Evolutionary conservation across 2,113 vertebrate species (phyloP), one percentile per base, ranked within the genome.

Genomic region (Coreoperca whiteheadi): DNA sequence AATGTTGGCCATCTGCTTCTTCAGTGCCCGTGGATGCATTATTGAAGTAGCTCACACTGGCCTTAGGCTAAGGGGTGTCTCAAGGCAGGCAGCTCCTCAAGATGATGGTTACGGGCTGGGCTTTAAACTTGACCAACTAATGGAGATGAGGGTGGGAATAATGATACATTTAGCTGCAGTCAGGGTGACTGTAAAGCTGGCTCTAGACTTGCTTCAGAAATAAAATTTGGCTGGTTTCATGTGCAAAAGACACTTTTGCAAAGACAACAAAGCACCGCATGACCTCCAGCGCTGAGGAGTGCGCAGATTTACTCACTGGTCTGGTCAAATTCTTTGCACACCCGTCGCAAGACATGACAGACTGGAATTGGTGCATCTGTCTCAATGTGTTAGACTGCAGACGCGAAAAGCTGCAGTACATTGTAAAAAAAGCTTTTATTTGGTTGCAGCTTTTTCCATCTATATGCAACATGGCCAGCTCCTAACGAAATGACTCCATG

Each of bases 21-120:
- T 39, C 8, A 20, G 66, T 50, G 69, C 46, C 61, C 69, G 37
- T 50, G 56, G 10, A n/a, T 8, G 68, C 21, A 72, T 73, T 73
- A 60, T 54, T 77, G 34, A 54, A 10, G 41, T 15, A 21, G 66
- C 11, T 53, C 18, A 65, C 0, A 63, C 16, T 78, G 1, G 37
- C 75, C 28, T 79, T 39, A 37, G 54, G 53, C 9, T 69, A 37
- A 4, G 71, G 30, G n/a, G 9, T 54, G 46, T 72, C 82, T 68
- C 0, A 37, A 79, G 15, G 18, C 23, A 77, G 56, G 14, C 16
- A 81, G 43, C 37, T 43, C 9, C 34, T 74, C 16, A 51, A 46
- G n/a, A 54, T 57, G 30, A 81, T 73, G 21, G 18, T 11, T 53
- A 63, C 4, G 10, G 18, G 7, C 39, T 30, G 71, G 1, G 65